A percentile compares a stretch with the other conserved stretches of the same genome.
These are phyloP conservation scores for Chrysochloris asiatica DNA, from an alignment of 2,113 vertebrate genomes.

Conservation along the genomic window DNA sequence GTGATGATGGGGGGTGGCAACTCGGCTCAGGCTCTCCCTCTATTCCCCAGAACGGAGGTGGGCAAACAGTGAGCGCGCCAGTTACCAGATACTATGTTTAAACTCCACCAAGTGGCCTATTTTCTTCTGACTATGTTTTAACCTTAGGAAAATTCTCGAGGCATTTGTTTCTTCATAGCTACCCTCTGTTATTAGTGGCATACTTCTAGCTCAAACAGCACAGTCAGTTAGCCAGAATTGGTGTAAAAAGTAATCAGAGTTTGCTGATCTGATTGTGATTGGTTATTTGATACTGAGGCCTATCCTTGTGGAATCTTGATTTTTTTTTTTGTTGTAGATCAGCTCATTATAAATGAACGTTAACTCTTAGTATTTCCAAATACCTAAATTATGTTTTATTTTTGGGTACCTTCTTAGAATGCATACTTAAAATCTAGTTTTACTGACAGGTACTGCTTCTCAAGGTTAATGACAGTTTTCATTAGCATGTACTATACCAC, in stretches of 20 bases:
- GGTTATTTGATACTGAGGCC: not conserved
- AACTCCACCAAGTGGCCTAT: not conserved
- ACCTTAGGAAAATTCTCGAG: constrained; percentile 3
- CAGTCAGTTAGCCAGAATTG: not conserved
- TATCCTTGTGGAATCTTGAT: not conserved
- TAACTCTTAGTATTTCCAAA: too few species aligned
- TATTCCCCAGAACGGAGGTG: too few species aligned
- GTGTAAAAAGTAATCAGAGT: not conserved
- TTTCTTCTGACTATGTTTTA: constrained; percentile 18
- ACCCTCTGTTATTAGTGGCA: not conserved
- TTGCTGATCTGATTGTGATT: not conserved
- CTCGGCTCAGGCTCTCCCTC: too few species aligned
- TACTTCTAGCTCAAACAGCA: not conserved
- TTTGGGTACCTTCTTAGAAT: constrained; percentile 27
- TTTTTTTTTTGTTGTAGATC: constrained; percentile 41
- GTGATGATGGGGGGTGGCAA: too few species aligned
- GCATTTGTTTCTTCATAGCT: not conserved
- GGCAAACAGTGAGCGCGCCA: too few species aligned
- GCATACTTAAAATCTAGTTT: constrained; percentile 1
- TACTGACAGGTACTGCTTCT: not conserved
- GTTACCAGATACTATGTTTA: not conserved
- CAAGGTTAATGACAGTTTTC: not conserved
- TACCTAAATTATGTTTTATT: not conserved
- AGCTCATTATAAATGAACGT: too few species aligned
- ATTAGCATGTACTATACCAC: not conserved